Percentiles rank a stretch among this genome's conserved stretches.
Evolutionary conservation across 2,797 vertebrate genomes (phyloP).

Genomic region (Toxotes lorentzi): DNA sequence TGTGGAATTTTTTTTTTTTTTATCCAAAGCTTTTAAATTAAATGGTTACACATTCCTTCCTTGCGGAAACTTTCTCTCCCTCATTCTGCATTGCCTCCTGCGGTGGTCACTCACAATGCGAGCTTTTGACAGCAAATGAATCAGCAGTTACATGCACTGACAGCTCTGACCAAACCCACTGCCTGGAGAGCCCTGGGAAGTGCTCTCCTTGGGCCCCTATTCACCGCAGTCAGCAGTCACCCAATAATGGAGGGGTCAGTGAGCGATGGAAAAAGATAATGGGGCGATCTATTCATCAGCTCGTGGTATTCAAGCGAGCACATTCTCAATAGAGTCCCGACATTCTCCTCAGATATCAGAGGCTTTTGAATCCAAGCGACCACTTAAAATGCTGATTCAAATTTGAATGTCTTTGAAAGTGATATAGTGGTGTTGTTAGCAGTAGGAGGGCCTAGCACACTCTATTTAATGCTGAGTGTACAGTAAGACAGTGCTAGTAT

Average conservation of each 20-base stretch:
- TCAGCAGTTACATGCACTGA: conserved; percentile 87
- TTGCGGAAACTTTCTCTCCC: conserved; percentile 59
- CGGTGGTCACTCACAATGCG: conserved; percentile 79
- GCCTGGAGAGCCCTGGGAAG: conserved; percentile 78
- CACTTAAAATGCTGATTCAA: conserved; percentile 76
- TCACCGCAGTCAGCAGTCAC: conserved; percentile 82
- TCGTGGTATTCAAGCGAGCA: conserved; percentile 71
- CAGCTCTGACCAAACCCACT: conserved; percentile 80
- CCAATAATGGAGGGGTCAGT: conserved; percentile 85
- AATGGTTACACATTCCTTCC: conserved; percentile 76
- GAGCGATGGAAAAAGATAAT: conserved; percentile 83
- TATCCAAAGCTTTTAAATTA: conserved; percentile 59
- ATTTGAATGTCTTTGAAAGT: conserved; percentile 76
- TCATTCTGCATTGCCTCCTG: conserved; percentile 74
- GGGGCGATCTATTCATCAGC: conserved; percentile 79
- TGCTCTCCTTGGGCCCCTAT: conserved; percentile 76
- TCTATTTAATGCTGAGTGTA: conserved; percentile 15
- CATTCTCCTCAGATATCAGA: conserved; percentile 77
- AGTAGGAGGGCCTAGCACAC: conserved; percentile 38
- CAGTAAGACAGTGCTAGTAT: conserved; percentile 5
- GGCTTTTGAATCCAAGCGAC: conserved; percentile 69
- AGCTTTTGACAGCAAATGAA: conserved; percentile 87
- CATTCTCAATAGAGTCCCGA: conserved; percentile 74
- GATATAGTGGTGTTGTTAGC: conserved; percentile 62
- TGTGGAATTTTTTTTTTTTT: conserved; percentile 24